Evolutionary conservation across 2,797 vertebrate species (phyloP), one percentile per base, ranked within the genome.

Genomic region (Huso huso): DNA sequence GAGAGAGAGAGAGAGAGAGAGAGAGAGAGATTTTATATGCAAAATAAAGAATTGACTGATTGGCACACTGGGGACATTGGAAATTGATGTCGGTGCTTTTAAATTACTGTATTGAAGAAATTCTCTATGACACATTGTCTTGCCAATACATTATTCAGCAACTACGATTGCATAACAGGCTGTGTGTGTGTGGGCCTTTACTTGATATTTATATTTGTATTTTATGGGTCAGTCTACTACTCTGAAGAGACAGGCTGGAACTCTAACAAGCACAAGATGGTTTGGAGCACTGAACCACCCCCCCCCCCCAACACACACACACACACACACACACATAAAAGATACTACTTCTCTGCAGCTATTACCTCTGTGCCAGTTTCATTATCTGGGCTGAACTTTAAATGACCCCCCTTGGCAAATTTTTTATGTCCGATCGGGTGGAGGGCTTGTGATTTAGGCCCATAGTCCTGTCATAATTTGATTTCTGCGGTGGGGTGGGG

Each of bases 371-470:
- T 87, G 87, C 86, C 86, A 87, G 86, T 90, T 91, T 91, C 90
- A 92, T 92, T 91, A 92, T 89, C 87, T 85, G 77, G 81, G 69
- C 79, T 92, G 90, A 92, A 92, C 90, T 92, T 88, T 87, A 80
- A 72, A 84, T 90, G 90, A 92, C 90, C 90, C 88, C 78, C 81
- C 76, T 71, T 49, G 86, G 87, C 88, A 87, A 68, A 90, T 92
- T 89, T 88, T 88, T 90, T 90, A 90, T 91, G 90, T 92, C 90
- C 89, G 82, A 81, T 74, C 76, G 84, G 84, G 86, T 86, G 77
- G 71, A 77, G 86, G 85, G 80, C 67, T 71, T 66, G 79, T 92
- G 89, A 92, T 92, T 92, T 92, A 92, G 87, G 82, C 83, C 82
- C 81, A 84, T 83, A 80, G 85, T 86, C 83, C 86, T 66, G 68